Evolutionary conservation across 2,888 invertebrate species (phyloP).

Genomic region (Rhorus exstirpatorius): DNA sequence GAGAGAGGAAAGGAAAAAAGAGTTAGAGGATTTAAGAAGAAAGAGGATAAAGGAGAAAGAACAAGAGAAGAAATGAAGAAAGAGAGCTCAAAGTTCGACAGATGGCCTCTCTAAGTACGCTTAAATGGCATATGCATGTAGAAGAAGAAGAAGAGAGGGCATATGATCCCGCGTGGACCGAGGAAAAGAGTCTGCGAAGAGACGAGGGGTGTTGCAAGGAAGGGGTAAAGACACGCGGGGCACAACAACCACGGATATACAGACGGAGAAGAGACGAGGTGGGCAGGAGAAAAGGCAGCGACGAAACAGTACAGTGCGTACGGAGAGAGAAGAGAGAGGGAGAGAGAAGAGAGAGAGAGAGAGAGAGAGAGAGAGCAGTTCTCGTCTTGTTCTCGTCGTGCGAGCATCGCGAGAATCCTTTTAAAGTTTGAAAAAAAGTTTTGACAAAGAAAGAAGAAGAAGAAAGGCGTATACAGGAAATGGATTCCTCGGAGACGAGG

Average conservation of each 20-base stretch:
- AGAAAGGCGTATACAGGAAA: slow-evolving; percentile 44
- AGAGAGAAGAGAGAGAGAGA: no score
- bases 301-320: slow-evolving; percentile 50
- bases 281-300: slow-evolving; percentile 9
- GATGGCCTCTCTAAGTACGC: slow-evolving; percentile 49
- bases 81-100: slow-evolving; percentile 40
- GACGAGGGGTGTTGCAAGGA: background rate
- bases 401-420: slow-evolving; percentile 20
- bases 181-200: slow-evolving; percentile 20
- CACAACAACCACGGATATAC: background rate
- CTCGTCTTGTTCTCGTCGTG: background rate
- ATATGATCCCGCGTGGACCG: slow-evolving; percentile 9
- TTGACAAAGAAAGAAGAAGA: background rate
- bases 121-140: slow-evolving; percentile 12
- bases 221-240: background rate
- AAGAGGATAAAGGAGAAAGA: background rate
- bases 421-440: slow-evolving; percentile 27
- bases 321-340: slow-evolving; percentile 3
- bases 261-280: slow-evolving; percentile 37
- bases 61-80: background rate
- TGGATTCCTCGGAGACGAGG: slow-evolving; percentile 12
- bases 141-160: slow-evolving; percentile 22
- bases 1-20: background rate
- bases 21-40: background rate
- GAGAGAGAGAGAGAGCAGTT: no score